Evolutionary conservation across 2,113 vertebrate species (phyloP).

Genomic region (Chrysochloris asiatica): DNA sequence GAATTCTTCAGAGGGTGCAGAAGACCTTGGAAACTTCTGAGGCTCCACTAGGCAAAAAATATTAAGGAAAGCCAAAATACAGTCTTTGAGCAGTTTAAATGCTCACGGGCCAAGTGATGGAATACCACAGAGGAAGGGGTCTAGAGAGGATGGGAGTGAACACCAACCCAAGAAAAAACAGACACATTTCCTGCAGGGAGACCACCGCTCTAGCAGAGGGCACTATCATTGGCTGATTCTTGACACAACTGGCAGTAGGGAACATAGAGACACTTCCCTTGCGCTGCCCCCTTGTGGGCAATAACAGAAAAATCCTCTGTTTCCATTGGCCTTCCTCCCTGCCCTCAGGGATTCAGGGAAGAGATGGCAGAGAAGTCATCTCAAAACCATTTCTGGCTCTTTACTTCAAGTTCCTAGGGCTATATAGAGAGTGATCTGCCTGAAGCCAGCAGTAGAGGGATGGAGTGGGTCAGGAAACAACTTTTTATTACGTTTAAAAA

Average conservation of each 20-base stretch:
- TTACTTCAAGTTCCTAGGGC: background rate
- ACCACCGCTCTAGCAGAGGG: background rate
- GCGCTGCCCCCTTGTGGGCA: background rate
- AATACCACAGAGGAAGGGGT: background rate
- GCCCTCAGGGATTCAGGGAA: background rate
- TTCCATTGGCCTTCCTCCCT: too few relatives aligned
- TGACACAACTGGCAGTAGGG: background rate
- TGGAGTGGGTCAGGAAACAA: background rate
- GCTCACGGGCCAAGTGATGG: background rate
- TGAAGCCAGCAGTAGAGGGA: background rate
- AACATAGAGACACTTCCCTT: background rate
- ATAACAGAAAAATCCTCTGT: background rate
- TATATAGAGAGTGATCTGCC: background rate
- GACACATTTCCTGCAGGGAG: background rate
- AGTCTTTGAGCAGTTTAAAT: background rate
- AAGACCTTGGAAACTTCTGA: background rate
- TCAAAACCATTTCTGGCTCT: background rate
- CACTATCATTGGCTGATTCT: background rate
- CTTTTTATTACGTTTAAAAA: slow-evolving; percentile 22
- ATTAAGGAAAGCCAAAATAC: background rate
- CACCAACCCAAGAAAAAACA: background rate
- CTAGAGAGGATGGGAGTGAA: background rate
- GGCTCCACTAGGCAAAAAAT: background rate
- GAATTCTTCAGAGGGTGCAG: background rate
- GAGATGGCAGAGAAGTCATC: background rate